Evolutionary conservation across 2,113 vertebrate species (phyloP), one percentile per base, ranked within the genome.

Genomic region (Sphyrna mokarran): DNA sequence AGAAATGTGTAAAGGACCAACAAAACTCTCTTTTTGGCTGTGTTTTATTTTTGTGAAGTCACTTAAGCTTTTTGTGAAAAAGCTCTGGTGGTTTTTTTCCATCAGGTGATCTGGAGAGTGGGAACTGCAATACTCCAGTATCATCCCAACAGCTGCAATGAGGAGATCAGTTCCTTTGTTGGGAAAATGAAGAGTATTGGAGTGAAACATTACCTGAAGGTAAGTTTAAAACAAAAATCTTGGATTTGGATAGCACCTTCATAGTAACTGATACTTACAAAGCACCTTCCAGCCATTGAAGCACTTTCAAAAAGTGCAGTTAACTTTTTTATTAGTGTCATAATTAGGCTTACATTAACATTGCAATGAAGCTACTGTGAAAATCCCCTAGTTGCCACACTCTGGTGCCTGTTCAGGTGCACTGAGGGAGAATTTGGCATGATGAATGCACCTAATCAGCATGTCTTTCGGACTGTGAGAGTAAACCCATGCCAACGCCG

Each of bases 161-260:
- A 98, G 37, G 98, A 98, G 86, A 98, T 98, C 96, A 99, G 96
- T 96, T 96, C 95, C 96, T 98, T 99, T 96, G 98, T 98, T 37
- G 98, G 99, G 96, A 97, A 96, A 66, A 98, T 99, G 97, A 99
- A 99, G 97, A 98, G 98, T 96, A 97, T 97, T 6, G 98, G 98
- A 43, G 95, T 99, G 66, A 97, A 96, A 96, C 97, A 97, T 96
- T 99, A 98, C 96, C 97, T 99, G 54, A 97, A 97, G 98, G 99
- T 99, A 96, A 95, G n/a, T 96, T 95, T 40, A 66, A 61, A 58
- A n/a, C 1, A 3, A 3, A 37, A 91, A 0, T 37, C 33, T 91
- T 18, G 7, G 29, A 63, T 18, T 63, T 40, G 16, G 63, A 6
- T 63, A 8, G 11, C 54, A 61, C 33, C 4, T 18, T 63, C 33